Evolutionary conservation across 2,888 invertebrate species (phyloP).

Genomic region (Drosophila flavopinicola): DNA sequence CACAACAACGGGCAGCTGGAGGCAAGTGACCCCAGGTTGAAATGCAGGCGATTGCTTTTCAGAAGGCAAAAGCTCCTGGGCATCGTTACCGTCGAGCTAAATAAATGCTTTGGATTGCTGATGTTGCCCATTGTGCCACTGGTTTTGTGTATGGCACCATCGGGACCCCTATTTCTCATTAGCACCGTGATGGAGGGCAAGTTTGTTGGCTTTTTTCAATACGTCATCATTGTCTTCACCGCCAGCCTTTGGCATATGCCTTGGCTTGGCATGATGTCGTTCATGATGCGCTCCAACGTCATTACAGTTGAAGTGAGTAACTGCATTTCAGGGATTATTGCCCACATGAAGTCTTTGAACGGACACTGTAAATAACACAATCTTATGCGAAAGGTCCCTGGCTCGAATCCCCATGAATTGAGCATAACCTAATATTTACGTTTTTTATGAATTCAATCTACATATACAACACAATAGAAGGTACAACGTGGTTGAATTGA

Average conservation of each 20-base stretch:
- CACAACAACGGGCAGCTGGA: conserved; percentile 38
- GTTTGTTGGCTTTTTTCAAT: background rate
- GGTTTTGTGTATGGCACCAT: conserved; percentile 38
- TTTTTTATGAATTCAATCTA: too few relatives aligned
- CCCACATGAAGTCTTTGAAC: too few relatives aligned
- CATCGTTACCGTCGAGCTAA: conserved; percentile 34
- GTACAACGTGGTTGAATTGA: too few relatives aligned
- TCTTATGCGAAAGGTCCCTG: too few relatives aligned
- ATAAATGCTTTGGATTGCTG: conserved; percentile 46
- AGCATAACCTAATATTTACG: too few relatives aligned
- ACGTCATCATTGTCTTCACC: background rate
- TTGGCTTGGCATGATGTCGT: conserved; percentile 49
- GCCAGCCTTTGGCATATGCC: conserved; percentile 49
- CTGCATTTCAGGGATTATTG: background rate
- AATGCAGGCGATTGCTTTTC: conserved; percentile 9
- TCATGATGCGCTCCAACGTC: conserved; percentile 49
- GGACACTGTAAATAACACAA: too few relatives aligned
- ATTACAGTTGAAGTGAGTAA: conserved; percentile 63
- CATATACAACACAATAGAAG: too few relatives aligned
- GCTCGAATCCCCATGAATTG: too few relatives aligned
- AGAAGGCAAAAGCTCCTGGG: conserved; percentile 33
- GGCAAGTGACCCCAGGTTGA: background rate
- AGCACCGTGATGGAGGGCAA: conserved; percentile 58
- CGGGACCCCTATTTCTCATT: conserved; percentile 50
- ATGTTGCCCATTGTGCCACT: conserved; percentile 56